A percentile compares a stretch with the other conserved stretches of the same genome.
These are phyloP conservation scores for Melanostigma gelatinosum DNA, from an alignment of 2,113 vertebrate species.

Conservation along the genomic window DNA sequence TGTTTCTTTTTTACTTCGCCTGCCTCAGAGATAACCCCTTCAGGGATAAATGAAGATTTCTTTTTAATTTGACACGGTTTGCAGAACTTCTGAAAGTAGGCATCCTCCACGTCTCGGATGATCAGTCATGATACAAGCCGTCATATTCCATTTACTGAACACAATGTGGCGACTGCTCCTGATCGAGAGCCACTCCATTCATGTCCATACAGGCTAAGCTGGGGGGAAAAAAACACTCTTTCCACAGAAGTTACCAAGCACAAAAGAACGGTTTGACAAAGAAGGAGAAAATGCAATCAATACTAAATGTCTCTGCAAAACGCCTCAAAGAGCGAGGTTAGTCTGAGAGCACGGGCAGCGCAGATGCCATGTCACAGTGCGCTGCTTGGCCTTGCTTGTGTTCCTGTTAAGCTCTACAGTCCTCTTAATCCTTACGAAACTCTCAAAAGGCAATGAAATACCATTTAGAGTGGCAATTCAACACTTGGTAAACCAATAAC, in stretches of 20 bases:
- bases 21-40: not conserved
- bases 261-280: constrained; percentile 72
- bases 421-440: constrained; percentile 69
- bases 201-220: constrained; percentile 27
- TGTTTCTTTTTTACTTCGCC: too few relatives aligned
- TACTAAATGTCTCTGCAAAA: constrained; percentile 69
- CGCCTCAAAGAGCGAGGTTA: constrained; percentile 62
- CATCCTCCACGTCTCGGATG: constrained; percentile 35
- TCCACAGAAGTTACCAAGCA: constrained; percentile 61
- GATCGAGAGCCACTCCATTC: constrained; percentile 53
- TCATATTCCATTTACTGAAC: constrained; percentile 62
- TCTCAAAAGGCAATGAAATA: constrained; percentile 67
- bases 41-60: not conserved
- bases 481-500: constrained; percentile 61
- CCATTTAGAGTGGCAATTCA: constrained; percentile 74
- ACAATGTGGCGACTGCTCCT: constrained; percentile 51
- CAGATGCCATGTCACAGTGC: constrained; percentile 63
- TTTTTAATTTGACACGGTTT: constrained; percentile 21
- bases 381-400: constrained; percentile 64
- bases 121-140: constrained; percentile 43
- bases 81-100: constrained; percentile 46
- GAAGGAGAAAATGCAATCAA: constrained; percentile 67
- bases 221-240: constrained; percentile 44
- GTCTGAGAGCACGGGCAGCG: constrained; percentile 56
- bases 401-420: constrained; percentile 63